Base-by-base conservation (phyloP, 2,888 invertebrate species). In the Cerceris ruficornis region DNA sequence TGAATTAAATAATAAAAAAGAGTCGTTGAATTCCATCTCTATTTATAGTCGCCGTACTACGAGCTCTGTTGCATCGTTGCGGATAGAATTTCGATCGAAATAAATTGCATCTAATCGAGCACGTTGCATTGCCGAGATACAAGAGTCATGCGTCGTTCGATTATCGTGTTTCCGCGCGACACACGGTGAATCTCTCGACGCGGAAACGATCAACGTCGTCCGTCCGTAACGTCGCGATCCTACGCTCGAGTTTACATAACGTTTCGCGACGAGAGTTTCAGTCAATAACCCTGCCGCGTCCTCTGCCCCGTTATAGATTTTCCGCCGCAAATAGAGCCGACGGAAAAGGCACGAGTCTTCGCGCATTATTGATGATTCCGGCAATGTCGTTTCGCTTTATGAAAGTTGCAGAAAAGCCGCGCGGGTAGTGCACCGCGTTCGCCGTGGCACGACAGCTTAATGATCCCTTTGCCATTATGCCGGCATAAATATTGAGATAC, bases 281-380 rank as follows among this genome's bases (percentile, higher is more conserved):
- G 87, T 86, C 88, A 88, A 88, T 86, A 87, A 87, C 88, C 87
- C 81, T 75, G 43, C 49, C 49, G 52, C 71, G 77, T 76, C 75
- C 75, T 76, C 77, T 72, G 77, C 64, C 70, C 77, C 71, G 81
- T 83, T 87, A 87, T 88, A 87, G 88, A 88, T 88, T 88, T 87
- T 85, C 75, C 69, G 69, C 81, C 68, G 60, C 79, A 84, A 85
- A 88, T 84, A 87, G 85, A 75, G 65, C 65, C 49, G 76, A 82
- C 80, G 77, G 77, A 77, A 81, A 83, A 84, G 78, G 65, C 73
- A 75, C 75, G 60, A 71, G 73, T 59, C 58, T 58, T 62, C 66
- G 14, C 68, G 73, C 71, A 84, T 79, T 84, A 87, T 80, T 81
- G 83, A 84, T 85, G 80, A 83, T 71, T 57, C 59, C 50, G 15